These are phyloP conservation scores for Recurvirostra avosetta DNA, from an alignment of 2,113 vertebrate species.

Conservation along the genomic window DNA sequence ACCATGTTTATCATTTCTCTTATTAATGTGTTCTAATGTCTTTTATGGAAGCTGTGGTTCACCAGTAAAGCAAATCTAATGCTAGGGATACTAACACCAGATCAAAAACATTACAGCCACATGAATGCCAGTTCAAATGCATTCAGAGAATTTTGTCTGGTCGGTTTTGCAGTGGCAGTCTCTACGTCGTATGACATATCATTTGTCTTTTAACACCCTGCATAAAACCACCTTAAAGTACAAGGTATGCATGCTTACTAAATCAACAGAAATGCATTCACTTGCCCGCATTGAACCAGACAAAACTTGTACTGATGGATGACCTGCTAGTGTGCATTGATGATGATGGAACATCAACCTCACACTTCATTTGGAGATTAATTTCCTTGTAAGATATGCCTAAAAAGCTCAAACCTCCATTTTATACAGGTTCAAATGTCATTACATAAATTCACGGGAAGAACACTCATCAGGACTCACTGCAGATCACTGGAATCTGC, in stretches of 20 bases:
- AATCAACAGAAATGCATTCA: background rate
- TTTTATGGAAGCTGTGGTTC: background rate
- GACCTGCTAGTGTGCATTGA: background rate
- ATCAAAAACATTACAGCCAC: background rate
- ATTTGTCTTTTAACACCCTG: background rate
- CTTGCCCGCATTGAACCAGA: background rate
- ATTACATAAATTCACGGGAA: background rate
- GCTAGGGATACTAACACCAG: background rate
- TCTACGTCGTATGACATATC: background rate
- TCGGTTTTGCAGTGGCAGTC: background rate
- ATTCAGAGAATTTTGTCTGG: background rate
- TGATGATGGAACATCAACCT: background rate
- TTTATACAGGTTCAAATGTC: background rate
- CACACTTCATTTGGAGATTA: background rate
- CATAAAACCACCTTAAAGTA: background rate
- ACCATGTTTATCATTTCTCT: background rate
- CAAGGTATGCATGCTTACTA: background rate
- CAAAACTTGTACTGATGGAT: background rate
- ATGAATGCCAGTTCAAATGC: background rate
- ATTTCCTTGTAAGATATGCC: background rate
- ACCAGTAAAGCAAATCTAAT: background rate
- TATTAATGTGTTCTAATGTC: background rate
- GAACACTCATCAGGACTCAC: accelerated
- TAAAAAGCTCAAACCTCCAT: background rate
- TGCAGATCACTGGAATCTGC: background rate